Base-by-base conservation (phyloP, 2,888 invertebrate species). In the Stegana nigrithorax region DNA sequence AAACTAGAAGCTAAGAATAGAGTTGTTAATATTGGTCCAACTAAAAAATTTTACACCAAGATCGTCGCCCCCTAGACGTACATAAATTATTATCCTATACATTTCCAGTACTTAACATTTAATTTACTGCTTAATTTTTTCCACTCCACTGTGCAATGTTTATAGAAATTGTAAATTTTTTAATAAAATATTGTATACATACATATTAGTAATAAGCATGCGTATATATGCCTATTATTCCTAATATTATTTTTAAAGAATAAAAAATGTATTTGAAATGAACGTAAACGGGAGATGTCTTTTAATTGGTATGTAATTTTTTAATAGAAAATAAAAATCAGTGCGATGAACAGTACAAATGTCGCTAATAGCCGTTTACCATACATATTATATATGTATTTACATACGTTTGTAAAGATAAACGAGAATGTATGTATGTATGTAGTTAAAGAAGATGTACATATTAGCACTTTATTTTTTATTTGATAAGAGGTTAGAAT, bases 71-170 rank as follows among this genome's bases (percentile, higher is more conserved):
- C 8, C 23, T 8, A 6, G 3, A 25, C 12, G 10, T 12, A 47
- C 23, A 51, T 51, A 27, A 51, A 21, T 5, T n/a, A 7, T 27
- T 55, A 19, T 36, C 21, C 17, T 55, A 32, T 2, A 55, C 53
- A 55, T 55, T 55, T 55, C 53, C 53, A 55, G 53, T 55, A 55
- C 53, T 55, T 55, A 55, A 47, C 12, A 39, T 55, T 51, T 27
- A 27, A 27, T 27, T n/a, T 51, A 17, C 17, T 27, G 17, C 27
- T 21, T 36, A 55, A 50, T 50, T 50, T 10, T 23, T 26, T 25
- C n/a, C 36, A n/a, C 36, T 36, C 10, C 10, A n/a, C 25, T 47
- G 47, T 47, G 47, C 47, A 47, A 47, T 47, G 47, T 17, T 42
- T n/a, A n/a, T n/a, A n/a, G 5, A 12, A 42, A 42, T 42, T 42